Evolutionary conservation across 1,140 invertebrate genomes (phyloP).

Genomic region (Brachionus koreanus): DNA sequence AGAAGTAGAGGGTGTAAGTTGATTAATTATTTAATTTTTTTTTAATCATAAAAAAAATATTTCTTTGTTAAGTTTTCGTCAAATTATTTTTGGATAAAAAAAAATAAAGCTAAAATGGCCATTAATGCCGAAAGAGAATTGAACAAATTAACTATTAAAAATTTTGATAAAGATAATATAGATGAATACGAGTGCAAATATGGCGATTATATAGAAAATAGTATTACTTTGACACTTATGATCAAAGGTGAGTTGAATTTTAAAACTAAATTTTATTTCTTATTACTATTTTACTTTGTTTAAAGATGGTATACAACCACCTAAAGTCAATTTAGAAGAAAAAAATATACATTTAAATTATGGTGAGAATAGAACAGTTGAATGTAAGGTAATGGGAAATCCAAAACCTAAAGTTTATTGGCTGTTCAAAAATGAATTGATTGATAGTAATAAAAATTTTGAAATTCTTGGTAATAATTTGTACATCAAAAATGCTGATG

Average conservation of each 20-base stretch:
- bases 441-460: background rate
- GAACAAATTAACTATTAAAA: background rate
- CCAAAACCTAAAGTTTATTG: background rate
- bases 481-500: background rate
- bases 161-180: background rate
- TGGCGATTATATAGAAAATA: background rate
- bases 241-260: background rate
- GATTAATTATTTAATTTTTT: background rate
- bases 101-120: background rate
- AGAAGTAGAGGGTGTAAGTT: background rate
- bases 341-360: background rate
- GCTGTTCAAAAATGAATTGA: background rate
- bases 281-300: background rate
- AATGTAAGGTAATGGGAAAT: background rate
- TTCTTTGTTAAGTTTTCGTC: background rate
- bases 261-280: background rate
- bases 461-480: background rate
- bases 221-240: background rate
- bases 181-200: background rate
- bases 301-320: background rate
- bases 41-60: background rate
- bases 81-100: background rate
- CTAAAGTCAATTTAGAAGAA: background rate
- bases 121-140: background rate
- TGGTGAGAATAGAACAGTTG: background rate